Conservation (phyloP, 2,113 vertebrate species). For the Centrocercus urophasianus region DNA sequence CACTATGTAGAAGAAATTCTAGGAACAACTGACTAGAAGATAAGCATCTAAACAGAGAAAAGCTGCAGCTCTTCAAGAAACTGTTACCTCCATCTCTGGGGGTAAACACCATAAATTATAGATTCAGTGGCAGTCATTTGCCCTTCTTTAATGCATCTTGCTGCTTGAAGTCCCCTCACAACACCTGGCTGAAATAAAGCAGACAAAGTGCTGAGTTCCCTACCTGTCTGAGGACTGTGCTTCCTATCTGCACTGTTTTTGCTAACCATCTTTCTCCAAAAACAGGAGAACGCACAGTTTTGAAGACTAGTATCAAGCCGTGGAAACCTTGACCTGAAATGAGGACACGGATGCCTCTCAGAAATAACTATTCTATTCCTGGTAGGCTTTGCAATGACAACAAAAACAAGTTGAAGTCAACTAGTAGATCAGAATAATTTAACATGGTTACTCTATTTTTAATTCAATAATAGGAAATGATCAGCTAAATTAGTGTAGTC, state of each 20-base stretch:
- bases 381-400: not conserved
- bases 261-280: not conserved
- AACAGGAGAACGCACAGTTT: not conserved
- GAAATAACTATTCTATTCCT: not conserved
- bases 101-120: not conserved
- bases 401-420: not conserved
- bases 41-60: not conserved
- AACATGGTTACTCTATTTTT: not conserved
- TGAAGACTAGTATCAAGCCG: not conserved
- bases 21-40: not conserved
- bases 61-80: not conserved
- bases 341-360: not conserved
- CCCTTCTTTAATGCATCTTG: not conserved
- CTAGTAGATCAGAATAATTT: not conserved
- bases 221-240: not conserved
- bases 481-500: not conserved
- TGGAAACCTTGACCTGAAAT: not conserved
- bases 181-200: not conserved
- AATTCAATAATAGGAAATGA: not conserved
- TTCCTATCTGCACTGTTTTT: not conserved
- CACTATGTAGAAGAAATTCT: too few species aligned
- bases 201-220: not conserved
- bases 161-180: not conserved
- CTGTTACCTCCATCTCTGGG: not conserved
- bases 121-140: not conserved